phyloP scores from a whole-genome alignment of 2,113 vertebrate genomes.

The Diadophis punctatus region DNA sequence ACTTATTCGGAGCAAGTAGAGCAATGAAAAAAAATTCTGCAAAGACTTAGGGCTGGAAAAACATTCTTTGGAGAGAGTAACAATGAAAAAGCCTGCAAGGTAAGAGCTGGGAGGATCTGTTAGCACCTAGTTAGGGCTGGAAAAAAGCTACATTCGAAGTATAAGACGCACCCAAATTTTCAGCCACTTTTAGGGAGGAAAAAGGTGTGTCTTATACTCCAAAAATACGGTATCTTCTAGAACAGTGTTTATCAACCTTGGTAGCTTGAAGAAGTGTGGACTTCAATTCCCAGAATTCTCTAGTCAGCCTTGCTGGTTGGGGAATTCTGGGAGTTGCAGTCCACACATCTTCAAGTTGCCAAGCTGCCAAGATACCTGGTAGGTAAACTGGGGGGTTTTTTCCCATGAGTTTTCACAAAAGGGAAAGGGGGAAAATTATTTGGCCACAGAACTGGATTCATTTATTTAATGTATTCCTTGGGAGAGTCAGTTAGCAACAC shows the following conservation, averaged over 20 bases:
- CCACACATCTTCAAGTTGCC: not conserved
- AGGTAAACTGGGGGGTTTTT: not conserved
- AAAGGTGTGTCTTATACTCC: no score
- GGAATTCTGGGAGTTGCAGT: not conserved
- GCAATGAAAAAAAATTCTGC: no score
- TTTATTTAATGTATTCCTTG: not conserved
- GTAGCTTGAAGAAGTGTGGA: not conserved
- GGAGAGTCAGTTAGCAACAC: not conserved
- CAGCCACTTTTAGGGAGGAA: no score
- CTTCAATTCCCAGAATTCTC: not conserved
- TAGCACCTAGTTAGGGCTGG: no score
- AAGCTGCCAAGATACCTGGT: not conserved
- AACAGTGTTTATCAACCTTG: not conserved
- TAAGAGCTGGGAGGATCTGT: no score
- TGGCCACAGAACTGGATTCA: no score
- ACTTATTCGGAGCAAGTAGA: no score
- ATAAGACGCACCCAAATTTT: no score
- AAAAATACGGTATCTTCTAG: not conserved
- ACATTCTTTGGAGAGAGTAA: no score
- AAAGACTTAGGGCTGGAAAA: no score
- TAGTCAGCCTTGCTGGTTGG: not conserved
- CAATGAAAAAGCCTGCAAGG: no score
- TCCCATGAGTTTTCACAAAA: not conserved
- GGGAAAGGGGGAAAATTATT: not conserved
- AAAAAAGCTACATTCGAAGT: no score